Percentiles rank a stretch among this genome's conserved stretches.
phyloP scores from a whole-genome alignment of 2,888 invertebrate genomes.

The Leptopilina syphax region DNA sequence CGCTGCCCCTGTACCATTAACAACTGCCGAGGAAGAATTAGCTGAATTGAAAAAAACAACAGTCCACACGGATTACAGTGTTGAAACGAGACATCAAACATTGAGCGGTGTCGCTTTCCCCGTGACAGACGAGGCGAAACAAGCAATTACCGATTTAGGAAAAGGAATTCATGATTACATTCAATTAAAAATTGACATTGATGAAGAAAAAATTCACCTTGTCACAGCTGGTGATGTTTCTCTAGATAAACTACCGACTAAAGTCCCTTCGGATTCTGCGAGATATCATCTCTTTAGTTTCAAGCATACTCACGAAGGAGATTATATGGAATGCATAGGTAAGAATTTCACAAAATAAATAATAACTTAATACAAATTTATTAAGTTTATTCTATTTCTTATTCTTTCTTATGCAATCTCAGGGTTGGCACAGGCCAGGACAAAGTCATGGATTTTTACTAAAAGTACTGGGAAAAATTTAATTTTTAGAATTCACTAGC shows the following conservation, averaged over 20 bases:
- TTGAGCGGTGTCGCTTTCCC: slow-evolving; percentile 95
- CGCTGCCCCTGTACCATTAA: slow-evolving; percentile 92
- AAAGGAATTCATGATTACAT: slow-evolving; percentile 90
- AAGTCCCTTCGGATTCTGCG: slow-evolving; percentile 90
- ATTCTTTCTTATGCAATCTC: no score
- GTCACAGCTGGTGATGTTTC: slow-evolving; percentile 85
- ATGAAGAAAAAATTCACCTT: slow-evolving; percentile 92
- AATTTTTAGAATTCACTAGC: no score
- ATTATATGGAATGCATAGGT: slow-evolving; percentile 91
- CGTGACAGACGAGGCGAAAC: slow-evolving; percentile 87
- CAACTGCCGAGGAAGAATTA: slow-evolving; percentile 90
- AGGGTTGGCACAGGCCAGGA: no score
- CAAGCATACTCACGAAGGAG: slow-evolving; percentile 95
- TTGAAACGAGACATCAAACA: slow-evolving; percentile 92
- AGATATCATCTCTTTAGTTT: slow-evolving; percentile 95
- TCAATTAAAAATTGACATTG: slow-evolving; percentile 91
- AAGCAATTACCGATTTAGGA: slow-evolving; percentile 86
- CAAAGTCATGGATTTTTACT: no score
- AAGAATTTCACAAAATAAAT: slow-evolving; percentile 60
- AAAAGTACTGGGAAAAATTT: no score
- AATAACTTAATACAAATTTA: no score
- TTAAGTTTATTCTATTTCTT: no score
- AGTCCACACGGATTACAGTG: slow-evolving; percentile 85
- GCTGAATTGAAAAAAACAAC: slow-evolving; percentile 85
- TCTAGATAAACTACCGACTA: slow-evolving; percentile 84